A percentile compares a stretch with the other conserved stretches of the same genome.
Evolutionary conservation across 2,888 invertebrate genomes (phyloP).

Genomic region (Craniophora ligustri): DNA sequence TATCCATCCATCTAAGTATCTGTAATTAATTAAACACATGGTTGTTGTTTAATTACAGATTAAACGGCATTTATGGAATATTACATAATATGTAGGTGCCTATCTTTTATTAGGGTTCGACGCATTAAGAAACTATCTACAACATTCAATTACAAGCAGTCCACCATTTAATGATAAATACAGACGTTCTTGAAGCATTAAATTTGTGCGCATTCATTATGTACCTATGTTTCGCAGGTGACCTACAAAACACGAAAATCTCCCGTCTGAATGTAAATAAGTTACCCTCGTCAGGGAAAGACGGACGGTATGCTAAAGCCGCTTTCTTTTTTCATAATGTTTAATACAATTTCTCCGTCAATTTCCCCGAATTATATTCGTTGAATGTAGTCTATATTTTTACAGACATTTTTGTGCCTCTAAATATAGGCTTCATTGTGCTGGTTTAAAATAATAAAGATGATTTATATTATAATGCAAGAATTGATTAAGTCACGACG

Average conservation of each 20-base stretch:
- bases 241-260: constrained; percentile 50
- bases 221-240: constrained; percentile 26
- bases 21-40: too few relatives aligned
- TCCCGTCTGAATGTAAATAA: constrained; percentile 71
- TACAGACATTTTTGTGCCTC: too few relatives aligned
- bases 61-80: too few relatives aligned
- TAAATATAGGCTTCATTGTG: background rate
- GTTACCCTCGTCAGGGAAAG: constrained; percentile 76
- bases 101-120: too few relatives aligned
- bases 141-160: too few relatives aligned
- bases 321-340: constrained; percentile 57
- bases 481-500: too few relatives aligned
- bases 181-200: background rate
- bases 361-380: constrained; percentile 32
- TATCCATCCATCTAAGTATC: too few relatives aligned
- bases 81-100: too few relatives aligned
- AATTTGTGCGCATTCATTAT: constrained; percentile 19
- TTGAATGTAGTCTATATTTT: constrained; percentile 1
- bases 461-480: background rate
- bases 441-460: background rate
- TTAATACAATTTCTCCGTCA: constrained; percentile 47
- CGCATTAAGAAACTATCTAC: too few relatives aligned
- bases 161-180: background rate
- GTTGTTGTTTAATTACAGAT: too few relatives aligned
- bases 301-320: constrained; percentile 61